Evolutionary conservation across 2,113 vertebrate species (phyloP), one percentile per base, ranked within the genome.

Genomic region (Paralichthys olivaceus): DNA sequence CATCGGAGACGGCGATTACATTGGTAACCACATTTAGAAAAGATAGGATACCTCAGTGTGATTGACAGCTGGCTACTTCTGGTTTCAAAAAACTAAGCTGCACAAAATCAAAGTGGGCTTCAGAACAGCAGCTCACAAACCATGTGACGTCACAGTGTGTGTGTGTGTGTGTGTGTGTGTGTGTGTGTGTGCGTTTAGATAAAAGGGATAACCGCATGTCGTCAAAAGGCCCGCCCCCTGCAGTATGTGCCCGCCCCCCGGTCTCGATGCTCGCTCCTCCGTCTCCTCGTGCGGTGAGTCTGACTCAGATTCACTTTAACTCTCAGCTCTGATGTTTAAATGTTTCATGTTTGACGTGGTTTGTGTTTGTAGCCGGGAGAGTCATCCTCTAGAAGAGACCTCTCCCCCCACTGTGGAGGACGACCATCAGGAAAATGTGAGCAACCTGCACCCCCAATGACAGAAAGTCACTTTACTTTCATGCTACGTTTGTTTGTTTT

Each of bases 1-100:
- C 14, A 92, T 96, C 25, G 77, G 90, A 54, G 93, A 95, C 68
- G 91, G 82, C 1, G 94, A 95, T 3, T 99, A 99, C 70, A 96
- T 97, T 37, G 97, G 97, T 97, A 85, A 45, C 15, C 26, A 26
- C 14, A 1, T 19, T 3, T 5, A 9, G 7, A 19, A 28, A 4
- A 3, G 0, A 40, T 40, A 7, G 29, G 29, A 32, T 32, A 32
- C 29, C 29, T 7, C 29, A 32, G 29, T 32, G 29, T 32, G 7
- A 32, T 1, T 32, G 6, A 32, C 29, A 32, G 29, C 29, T 32
- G 29, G 29, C 8, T 32, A 32, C 29, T 32, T 32, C 29, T 32
- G 9, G 34, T 37, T 37, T 37, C 9, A 37, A 37, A 7, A 32
- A 32, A 32, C 29, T 1, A 32, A 12, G 34, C 9, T 34, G 6